Evolutionary conservation across 2,113 vertebrate species (phyloP), one percentile per base, ranked within the genome.

Genomic region (Scophthalmus maximus): DNA sequence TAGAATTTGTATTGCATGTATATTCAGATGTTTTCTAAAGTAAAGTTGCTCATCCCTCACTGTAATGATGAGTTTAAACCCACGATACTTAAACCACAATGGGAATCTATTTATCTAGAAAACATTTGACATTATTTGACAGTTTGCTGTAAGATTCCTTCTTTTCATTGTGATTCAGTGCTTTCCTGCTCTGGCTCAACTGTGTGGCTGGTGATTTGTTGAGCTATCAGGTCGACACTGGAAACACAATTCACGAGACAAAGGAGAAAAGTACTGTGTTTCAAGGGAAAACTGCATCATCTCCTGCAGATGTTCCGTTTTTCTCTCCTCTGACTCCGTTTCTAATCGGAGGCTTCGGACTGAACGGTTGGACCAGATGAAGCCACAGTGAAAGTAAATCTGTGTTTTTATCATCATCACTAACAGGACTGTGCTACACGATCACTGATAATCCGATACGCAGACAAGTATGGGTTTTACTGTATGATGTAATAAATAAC

Each of bases 141-240:
- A 40, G 14, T 42, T 20, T 1, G 9, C 9, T n/a, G n/a, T n/a
- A 63, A 12, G 34, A 49, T 22, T 60, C 23, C 27, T 26, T 20
- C 23, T 42, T 66, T 55, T 36, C 8, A 34, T 51, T 67, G 55
- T 51, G 66, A 68, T 63, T 61, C 70, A 67, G 65, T 29, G 20
- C 46, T 50, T 51, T 77, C 20, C 18, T 76, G 26, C 68, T 65
- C 11, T 26, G 32, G 63, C 3, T 32, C 6, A n/a, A n/a, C 42
- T 10, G 56, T 68, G 46, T 56, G 25, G 36, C 51, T 14, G 32
- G 50, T 42, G 58, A 69, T 72, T 78, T 71, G 47, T 61, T 17
- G 58, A 12, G 30, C 32, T 56, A 47, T 53, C 62, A 64, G 52
- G 14, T 17, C 15, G 22, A 75, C 26, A 22, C 25, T 67, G 30